A percentile compares a stretch with the other conserved stretches of the same genome.
These are phyloP conservation scores for Apomyelois bistriatella DNA, from an alignment of 2,888 invertebrate genomes.

Conservation along the genomic window DNA sequence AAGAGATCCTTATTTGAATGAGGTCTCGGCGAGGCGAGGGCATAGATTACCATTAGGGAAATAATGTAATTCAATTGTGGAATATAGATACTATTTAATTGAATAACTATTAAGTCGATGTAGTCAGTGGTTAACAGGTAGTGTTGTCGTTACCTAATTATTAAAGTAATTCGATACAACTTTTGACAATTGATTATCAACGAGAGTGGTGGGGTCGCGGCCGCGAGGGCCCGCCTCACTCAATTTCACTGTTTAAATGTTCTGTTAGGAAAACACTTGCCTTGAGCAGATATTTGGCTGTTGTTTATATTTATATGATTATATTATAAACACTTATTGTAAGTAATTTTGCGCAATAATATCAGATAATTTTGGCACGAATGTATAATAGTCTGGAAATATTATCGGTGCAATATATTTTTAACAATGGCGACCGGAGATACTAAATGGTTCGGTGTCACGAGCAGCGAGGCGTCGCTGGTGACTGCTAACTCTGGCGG, in stretches of 20 bases:
- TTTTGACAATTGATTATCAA: constrained; percentile 53
- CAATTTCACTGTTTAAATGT: constrained; percentile 41
- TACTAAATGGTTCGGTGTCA: constrained; percentile 29
- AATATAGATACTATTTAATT: constrained; percentile 72
- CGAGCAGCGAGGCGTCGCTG: constrained; percentile 56
- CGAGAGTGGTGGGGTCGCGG: constrained; percentile 24
- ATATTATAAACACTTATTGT: constrained; percentile 33
- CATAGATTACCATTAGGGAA: constrained; percentile 60
- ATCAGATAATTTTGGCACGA: constrained; percentile 45
- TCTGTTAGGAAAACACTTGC: constrained; percentile 36
- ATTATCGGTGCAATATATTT: constrained; percentile 62
- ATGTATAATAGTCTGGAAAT: constrained; percentile 39
- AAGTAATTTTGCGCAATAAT: constrained; percentile 50
- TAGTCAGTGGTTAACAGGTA: constrained; percentile 76
- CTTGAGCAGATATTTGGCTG: constrained; percentile 48
- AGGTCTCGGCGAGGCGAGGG: constrained; percentile 51
- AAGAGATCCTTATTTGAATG: neutral
- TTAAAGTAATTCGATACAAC: constrained; percentile 46
- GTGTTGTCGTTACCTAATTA: constrained; percentile 69
- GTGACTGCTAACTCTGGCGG: constrained; percentile 46
- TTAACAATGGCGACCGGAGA: constrained; percentile 48
- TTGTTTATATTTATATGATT: constrained; percentile 56
- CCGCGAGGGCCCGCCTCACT: neutral
- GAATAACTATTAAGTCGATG: constrained; percentile 65
- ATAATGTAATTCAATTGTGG: constrained; percentile 55